Percentiles rank a stretch among this genome's conserved stretches.
phyloP scores from a whole-genome alignment of 1,140 invertebrate species.

The Lysiphlebus fabarum region DNA sequence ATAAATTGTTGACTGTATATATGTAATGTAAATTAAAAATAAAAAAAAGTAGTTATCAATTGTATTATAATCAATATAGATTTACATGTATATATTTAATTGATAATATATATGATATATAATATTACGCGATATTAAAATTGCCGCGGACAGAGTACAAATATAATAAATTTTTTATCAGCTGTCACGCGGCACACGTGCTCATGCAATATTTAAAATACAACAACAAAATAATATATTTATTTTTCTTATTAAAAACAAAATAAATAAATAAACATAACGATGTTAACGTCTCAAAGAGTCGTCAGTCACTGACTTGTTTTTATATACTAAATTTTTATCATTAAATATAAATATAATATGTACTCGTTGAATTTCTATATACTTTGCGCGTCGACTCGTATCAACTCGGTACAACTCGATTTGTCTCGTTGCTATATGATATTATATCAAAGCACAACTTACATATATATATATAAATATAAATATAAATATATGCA shows the following conservation, averaged over 20 bases:
- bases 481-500: too few species aligned
- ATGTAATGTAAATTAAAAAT: too few species aligned
- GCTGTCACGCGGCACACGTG: slow-evolving; percentile 49
- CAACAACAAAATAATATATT: slow-evolving; percentile 29
- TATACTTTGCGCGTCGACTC: slow-evolving; percentile 28
- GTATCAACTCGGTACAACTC: slow-evolving; percentile 32
- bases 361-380: too few species aligned
- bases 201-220: slow-evolving; percentile 23
- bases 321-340: slow-evolving; percentile 24
- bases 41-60: too few species aligned
- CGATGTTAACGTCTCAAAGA: slow-evolving; percentile 47
- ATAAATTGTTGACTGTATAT: too few species aligned
- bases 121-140: too few species aligned
- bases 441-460: neutral
- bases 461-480: too few species aligned
- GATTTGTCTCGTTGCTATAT: slow-evolving; percentile 25
- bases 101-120: too few species aligned
- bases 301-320: slow-evolving; percentile 47
- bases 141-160: too few species aligned
- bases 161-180: slow-evolving; percentile 26
- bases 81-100: too few species aligned
- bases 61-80: too few species aligned
- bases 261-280: slow-evolving; percentile 9
- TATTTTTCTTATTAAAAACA: slow-evolving; percentile 12
- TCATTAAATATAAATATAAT: slow-evolving; percentile 18